These are phyloP conservation scores for Tetraneura akinire DNA, from an alignment of 1,140 invertebrate genomes.

Conservation along the genomic window DNA sequence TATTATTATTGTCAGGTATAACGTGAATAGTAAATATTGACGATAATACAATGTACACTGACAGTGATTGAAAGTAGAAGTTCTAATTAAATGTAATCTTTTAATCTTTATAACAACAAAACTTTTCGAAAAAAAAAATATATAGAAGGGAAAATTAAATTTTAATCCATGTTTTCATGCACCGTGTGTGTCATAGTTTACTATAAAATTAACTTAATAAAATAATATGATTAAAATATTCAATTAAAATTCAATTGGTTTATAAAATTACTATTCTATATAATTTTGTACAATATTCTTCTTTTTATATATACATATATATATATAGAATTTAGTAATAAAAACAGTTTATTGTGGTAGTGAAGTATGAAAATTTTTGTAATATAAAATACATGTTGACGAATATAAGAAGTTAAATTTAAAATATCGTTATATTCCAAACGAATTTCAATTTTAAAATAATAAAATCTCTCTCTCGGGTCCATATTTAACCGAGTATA, in stretches of 20 bases:
- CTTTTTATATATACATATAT: too few species aligned
- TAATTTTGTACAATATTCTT: too few species aligned
- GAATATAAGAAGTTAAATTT: background rate
- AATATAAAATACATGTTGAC: too few species aligned
- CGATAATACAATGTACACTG: background rate
- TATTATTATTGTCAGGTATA: too few species aligned
- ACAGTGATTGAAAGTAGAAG: background rate
- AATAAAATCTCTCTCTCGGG: background rate
- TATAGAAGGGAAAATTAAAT: too few species aligned
- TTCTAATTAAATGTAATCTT: conserved; percentile 6
- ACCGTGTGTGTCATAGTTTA: background rate
- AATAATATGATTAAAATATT: too few species aligned
- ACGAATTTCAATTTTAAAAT: background rate
- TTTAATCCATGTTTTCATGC: background rate
- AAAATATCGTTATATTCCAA: background rate
- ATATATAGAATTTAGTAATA: too few species aligned
- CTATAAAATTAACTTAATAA: background rate
- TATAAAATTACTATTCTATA: too few species aligned
- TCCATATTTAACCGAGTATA: background rate
- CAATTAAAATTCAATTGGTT: too few species aligned
- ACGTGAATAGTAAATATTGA: too few species aligned
- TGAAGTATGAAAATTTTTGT: too few species aligned
- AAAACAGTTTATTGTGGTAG: too few species aligned
- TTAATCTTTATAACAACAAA: background rate
- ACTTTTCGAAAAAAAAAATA: background rate